Percentiles rank a stretch among this genome's conserved stretches.
Evolutionary conservation across 2,113 vertebrate genomes (phyloP).

Genomic region (Vulpes ferrilata): DNA sequence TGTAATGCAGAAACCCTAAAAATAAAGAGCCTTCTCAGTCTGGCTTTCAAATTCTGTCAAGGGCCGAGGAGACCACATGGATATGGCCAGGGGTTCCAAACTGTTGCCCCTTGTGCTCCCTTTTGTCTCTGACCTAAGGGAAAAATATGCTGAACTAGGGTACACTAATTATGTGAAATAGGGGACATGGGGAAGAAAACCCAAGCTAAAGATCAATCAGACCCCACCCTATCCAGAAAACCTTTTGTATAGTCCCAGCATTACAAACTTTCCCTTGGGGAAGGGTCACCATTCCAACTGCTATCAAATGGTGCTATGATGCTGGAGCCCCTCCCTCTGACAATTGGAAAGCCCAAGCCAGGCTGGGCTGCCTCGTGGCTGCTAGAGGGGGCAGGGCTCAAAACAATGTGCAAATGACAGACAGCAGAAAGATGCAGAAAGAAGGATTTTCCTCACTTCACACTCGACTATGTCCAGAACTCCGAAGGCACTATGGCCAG

Average conservation of each 20-base stretch:
- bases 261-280: not conserved
- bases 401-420: not conserved
- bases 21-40: not conserved
- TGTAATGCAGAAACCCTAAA: not conserved
- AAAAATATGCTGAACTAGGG: not conserved
- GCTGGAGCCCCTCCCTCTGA: not conserved
- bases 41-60: not conserved
- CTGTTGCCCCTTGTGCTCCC: not conserved
- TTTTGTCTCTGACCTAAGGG: not conserved
- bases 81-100: not conserved
- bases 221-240: not conserved
- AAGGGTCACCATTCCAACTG: not conserved
- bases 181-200: not conserved
- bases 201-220: not conserved
- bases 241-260: not conserved
- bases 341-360: not conserved
- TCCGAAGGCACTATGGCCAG: not conserved
- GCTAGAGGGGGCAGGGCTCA: accelerated
- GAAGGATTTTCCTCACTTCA: not conserved
- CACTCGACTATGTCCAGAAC: not conserved
- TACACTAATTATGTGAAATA: not conserved
- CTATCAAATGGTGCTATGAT: not conserved
- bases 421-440: not conserved
- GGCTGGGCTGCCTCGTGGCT: not conserved
- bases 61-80: not conserved